phyloP scores from a whole-genome alignment of 2,888 invertebrate species.

The Cremastinae sp. region DNA sequence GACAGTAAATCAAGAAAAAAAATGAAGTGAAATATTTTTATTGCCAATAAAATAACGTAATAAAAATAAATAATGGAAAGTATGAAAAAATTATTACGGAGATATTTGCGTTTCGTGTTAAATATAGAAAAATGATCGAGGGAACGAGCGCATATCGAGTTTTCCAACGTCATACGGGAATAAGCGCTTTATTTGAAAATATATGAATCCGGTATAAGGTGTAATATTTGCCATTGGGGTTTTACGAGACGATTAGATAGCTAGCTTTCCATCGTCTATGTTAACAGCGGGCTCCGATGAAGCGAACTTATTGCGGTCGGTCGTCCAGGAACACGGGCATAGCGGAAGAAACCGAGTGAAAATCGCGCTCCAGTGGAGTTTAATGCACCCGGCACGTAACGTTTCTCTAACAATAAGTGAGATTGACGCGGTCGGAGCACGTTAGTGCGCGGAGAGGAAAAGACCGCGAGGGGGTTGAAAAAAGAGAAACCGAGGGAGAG shows the following conservation, averaged over 20 bases:
- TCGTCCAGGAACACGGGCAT: not conserved
- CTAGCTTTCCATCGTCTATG: constrained; percentile 32
- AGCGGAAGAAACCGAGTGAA: constrained; percentile 1
- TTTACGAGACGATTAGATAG: constrained; percentile 35
- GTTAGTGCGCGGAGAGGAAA: constrained; percentile 46
- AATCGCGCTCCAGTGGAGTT: constrained; percentile 32
- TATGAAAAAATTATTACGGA: not conserved
- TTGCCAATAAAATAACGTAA: too few species aligned
- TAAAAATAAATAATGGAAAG: not conserved
- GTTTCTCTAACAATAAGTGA: constrained; percentile 67
- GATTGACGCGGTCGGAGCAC: constrained; percentile 66
- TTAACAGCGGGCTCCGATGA: constrained; percentile 7
- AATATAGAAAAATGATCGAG: too few species aligned
- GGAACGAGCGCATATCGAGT: not conserved
- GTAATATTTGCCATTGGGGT: not conserved
- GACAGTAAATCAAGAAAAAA: too few species aligned
- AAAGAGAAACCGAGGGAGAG: not conserved
- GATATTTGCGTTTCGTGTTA: not conserved
- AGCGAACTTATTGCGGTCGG: constrained; percentile 18
- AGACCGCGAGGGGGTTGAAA: constrained; percentile 45
- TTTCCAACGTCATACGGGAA: not conserved
- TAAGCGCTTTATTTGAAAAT: not conserved
- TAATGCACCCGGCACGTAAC: constrained; percentile 62
- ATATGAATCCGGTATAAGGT: not conserved
- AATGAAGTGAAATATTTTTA: too few species aligned